A percentile compares a stretch with the other conserved stretches of the same genome.
Conservation (phyloP, 2,888 invertebrate species). For the Alcis repandata region DNA sequence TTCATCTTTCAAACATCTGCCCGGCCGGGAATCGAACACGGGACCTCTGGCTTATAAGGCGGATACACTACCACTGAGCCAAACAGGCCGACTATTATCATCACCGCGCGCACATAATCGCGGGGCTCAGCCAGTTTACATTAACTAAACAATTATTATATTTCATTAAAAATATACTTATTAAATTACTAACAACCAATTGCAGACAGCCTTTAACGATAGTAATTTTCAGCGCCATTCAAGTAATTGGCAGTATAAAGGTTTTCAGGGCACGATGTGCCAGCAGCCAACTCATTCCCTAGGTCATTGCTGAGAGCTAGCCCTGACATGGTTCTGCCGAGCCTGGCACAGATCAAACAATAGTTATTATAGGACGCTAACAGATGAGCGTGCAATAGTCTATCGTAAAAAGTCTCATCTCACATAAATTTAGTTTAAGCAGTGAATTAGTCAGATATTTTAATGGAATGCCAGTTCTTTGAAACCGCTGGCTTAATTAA, state of each 20-base stretch:
- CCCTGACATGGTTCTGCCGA: constrained; percentile 23
- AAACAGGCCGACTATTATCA: no score
- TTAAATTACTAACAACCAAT: no score
- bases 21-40: no score
- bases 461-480: not conserved
- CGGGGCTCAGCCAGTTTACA: no score
- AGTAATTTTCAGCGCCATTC: not conserved
- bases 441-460: not conserved
- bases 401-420: not conserved
- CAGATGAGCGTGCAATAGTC: constrained; percentile 14
- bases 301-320: constrained; percentile 19
- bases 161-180: no score
- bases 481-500: not conserved
- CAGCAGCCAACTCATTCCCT: constrained; percentile 1
- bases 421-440: not conserved
- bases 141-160: no score
- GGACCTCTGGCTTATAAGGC: no score
- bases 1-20: no score
- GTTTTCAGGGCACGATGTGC: constrained; percentile 23
- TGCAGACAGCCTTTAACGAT: no score
- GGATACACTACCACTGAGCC: no score
- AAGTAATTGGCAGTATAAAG: constrained; percentile 3
- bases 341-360: constrained; percentile 3
- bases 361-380: not conserved
- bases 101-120: no score